Evolutionary conservation across 2,888 invertebrate species (phyloP).

Genomic region (Lasioglossum zephyrum): DNA sequence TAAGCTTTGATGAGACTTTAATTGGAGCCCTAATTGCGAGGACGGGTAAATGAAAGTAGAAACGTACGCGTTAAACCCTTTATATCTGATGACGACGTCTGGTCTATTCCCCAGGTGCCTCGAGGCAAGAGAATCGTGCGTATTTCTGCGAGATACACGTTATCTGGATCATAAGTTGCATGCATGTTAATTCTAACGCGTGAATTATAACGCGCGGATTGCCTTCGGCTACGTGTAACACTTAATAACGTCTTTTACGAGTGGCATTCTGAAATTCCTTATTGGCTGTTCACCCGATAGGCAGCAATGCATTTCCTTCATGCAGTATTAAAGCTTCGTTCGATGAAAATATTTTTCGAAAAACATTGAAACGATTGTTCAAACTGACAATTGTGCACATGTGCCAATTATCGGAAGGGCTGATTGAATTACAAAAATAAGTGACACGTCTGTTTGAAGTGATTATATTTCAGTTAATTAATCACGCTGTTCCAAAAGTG

Average conservation of each 20-base stretch:
- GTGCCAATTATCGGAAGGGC: not conserved
- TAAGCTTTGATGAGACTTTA: slow-evolving; percentile 68
- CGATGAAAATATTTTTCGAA: not conserved
- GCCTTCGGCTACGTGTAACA: slow-evolving; percentile 35
- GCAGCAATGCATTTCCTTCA: not conserved
- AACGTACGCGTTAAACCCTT: slow-evolving; percentile 44
- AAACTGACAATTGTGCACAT: not conserved
- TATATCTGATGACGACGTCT: slow-evolving; percentile 43
- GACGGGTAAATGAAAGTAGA: slow-evolving; percentile 61
- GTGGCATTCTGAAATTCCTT: slow-evolving; percentile 50
- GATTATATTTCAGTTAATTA: not conserved
- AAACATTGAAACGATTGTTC: not conserved
- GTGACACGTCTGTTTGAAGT: too few relatives aligned
- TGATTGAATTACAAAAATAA: too few relatives aligned
- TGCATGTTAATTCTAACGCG: slow-evolving; percentile 56
- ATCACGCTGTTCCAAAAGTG: too few relatives aligned
- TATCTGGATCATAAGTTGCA: slow-evolving; percentile 47
- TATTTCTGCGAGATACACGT: slow-evolving; percentile 46
- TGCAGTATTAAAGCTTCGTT: not conserved
- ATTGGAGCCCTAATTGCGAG: slow-evolving; percentile 70
- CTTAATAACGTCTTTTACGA: slow-evolving; percentile 25
- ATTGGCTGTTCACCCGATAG: slow-evolving; percentile 18
- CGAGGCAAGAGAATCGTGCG: slow-evolving; percentile 51
- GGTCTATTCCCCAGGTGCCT: slow-evolving; percentile 58
- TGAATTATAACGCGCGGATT: slow-evolving; percentile 54